Base-by-base conservation (phyloP, 2,113 vertebrate genomes). In the Pedionomus torquatus region DNA sequence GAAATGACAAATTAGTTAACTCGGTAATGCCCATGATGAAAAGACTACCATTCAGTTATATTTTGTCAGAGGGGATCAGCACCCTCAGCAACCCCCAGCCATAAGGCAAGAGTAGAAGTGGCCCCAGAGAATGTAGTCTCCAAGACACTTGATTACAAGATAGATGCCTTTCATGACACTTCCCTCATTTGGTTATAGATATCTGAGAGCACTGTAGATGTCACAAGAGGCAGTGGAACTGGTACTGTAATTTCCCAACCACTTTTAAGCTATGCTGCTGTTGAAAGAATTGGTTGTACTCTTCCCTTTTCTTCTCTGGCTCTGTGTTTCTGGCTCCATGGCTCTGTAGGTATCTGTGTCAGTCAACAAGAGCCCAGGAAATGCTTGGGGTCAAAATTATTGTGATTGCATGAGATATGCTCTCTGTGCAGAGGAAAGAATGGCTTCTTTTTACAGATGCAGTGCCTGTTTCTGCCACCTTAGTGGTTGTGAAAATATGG, bases 61-160 rank as follows among this genome's bases (percentile, higher is more conserved):
- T 16, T 14, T 21, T 64, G 16, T 60, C 37, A 54, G 37, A 46
- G 46, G 18, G 14, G 2, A 68, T 57, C n/a, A 1, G 1, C 44
- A 13, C 58, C 31, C 44, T 51, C 58, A 72, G n/a, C 52, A 35
- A 46, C 25, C 8, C 11, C 13, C 5, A 14, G 9, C 44, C 15
- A 13, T 9, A 25, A 60, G 43, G n/a, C 3, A 0, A 0, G 14
- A 49, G 13, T 9, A 33, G 23, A 43, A 39, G 28, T 19, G 58
- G 24, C 17, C 25, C 35, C 49, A 33, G 44, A 84, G 11, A 77
- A 37, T 10, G 4, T 16, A 30, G 52, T 44, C 30, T 64, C 49
- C 10, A 11, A 64, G 43, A 33, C 7, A 3, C 26, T 79, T 79
- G 20, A 46, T 37, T 51, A 7, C 14, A 37, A 46, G 43, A 28